These are phyloP conservation scores for Drosophila demipolita DNA, from an alignment of 2,888 invertebrate species.

Conservation along the genomic window DNA sequence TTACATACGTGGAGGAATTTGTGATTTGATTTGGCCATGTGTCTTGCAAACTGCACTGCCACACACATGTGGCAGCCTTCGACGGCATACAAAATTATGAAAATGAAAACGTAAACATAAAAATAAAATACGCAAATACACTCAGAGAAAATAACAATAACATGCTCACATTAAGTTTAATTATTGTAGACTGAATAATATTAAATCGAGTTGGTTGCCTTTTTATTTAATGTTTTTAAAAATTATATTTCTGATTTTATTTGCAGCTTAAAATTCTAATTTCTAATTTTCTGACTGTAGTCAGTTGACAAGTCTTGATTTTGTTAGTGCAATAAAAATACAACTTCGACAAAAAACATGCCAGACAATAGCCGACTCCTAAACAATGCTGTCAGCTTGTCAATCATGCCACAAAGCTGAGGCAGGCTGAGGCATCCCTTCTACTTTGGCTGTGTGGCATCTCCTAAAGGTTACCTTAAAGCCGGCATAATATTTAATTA, in stretches of 20 bases:
- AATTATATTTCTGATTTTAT: not conserved
- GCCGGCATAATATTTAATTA: constrained; percentile 63
- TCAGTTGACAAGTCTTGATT: constrained; percentile 41
- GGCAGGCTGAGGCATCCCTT: constrained; percentile 6
- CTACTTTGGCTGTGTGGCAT: constrained; percentile 2
- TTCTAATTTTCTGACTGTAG: constrained; percentile 12
- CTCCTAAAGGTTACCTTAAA: constrained; percentile 57
- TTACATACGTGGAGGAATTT: constrained; percentile 62
- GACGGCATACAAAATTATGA: constrained; percentile 58
- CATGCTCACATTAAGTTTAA: not conserved
- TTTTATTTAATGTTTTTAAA: not conserved
- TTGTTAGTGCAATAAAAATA: constrained; percentile 53
- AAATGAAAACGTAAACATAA: constrained; percentile 51
- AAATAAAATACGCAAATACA: not conserved
- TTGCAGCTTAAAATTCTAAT: not conserved
- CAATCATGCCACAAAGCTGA: constrained; percentile 47
- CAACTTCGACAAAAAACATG: constrained; percentile 38
- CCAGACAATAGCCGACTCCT: constrained; percentile 32
- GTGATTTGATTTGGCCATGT: constrained; percentile 39
- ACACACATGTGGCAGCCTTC: constrained; percentile 36
- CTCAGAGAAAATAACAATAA: not conserved
- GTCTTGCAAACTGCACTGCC: constrained; percentile 15
- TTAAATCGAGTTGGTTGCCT: not conserved
- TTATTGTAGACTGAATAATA: no score
- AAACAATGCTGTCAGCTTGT: constrained; percentile 52